Evolutionary conservation across 2,888 invertebrate species (phyloP).

Genomic region (Chrysolina oricalcia): DNA sequence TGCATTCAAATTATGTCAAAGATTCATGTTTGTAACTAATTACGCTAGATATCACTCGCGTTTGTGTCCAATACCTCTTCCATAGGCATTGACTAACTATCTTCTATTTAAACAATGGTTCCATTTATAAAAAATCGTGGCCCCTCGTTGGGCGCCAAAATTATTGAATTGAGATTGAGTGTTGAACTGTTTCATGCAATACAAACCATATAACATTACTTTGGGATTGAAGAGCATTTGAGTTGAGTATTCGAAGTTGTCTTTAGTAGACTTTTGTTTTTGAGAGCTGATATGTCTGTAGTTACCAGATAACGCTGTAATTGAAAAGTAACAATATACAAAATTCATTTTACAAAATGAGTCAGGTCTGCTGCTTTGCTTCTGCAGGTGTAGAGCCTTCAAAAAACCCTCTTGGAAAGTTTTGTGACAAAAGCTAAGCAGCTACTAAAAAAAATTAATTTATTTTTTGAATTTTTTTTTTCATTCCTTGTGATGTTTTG

Average conservation of each 20-base stretch:
- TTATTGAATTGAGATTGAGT: neutral
- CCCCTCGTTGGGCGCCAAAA: constrained; percentile 5
- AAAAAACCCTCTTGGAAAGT: neutral
- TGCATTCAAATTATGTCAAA: too few relatives aligned
- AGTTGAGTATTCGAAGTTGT: too few relatives aligned
- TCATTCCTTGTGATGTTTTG: neutral
- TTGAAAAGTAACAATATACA: neutral
- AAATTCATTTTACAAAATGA: neutral
- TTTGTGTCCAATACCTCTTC: too few relatives aligned
- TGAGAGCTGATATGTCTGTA: constrained; percentile 1
- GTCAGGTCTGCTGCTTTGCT: neutral
- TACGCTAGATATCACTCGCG: too few relatives aligned
- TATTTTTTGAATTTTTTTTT: constrained; percentile 1
- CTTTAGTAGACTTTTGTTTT: neutral
- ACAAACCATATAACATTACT: too few relatives aligned
- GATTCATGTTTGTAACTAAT: too few relatives aligned
- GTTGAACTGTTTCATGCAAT: too few relatives aligned
- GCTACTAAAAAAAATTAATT: neutral
- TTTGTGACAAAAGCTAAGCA: neutral
- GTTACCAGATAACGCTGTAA: neutral
- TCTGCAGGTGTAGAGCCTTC: neutral
- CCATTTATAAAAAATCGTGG: too few relatives aligned
- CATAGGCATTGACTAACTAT: too few relatives aligned
- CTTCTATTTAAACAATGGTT: too few relatives aligned
- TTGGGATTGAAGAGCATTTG: too few relatives aligned